Conservation (phyloP, 1,140 invertebrate genomes). For the Microplitis demolitor region DNA sequence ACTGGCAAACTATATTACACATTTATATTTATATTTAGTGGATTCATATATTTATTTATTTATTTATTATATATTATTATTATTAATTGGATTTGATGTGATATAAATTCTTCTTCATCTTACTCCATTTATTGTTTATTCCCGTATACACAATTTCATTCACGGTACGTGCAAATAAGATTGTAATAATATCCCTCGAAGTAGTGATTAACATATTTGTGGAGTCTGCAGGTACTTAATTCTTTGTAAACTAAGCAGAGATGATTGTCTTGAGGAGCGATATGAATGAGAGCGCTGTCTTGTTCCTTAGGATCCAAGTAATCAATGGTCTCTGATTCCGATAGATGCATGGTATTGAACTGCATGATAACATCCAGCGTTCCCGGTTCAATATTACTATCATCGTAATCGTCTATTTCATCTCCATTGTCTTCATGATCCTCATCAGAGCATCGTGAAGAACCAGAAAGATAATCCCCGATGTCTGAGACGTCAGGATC, state of each 20-base stretch:
- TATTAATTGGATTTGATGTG: not conserved
- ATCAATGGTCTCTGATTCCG: slow-evolving; percentile 42
- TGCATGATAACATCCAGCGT: slow-evolving; percentile 53
- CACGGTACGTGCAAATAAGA: slow-evolving; percentile 62
- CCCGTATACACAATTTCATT: slow-evolving; percentile 44
- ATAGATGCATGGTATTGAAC: slow-evolving; percentile 41
- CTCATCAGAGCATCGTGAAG: slow-evolving; percentile 18
- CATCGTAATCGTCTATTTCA: slow-evolving; percentile 4
- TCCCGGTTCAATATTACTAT: slow-evolving; percentile 25
- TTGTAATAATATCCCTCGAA: slow-evolving; percentile 62
- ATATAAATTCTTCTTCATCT: not conserved
- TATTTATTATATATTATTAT: slow-evolving; percentile 10
- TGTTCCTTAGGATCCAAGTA: slow-evolving; percentile 47
- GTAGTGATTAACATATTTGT: slow-evolving; percentile 68
- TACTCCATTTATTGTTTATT: not conserved
- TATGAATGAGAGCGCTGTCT: slow-evolving; percentile 43
- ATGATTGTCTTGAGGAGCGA: slow-evolving; percentile 65
- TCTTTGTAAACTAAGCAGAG: slow-evolving; percentile 72
- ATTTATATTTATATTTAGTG: not conserved
- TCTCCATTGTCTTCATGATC: slow-evolving; percentile 10
- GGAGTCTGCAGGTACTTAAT: slow-evolving; percentile 66
- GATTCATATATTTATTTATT: not conserved
- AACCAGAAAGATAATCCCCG: slow-evolving; percentile 40
- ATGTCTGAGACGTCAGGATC: slow-evolving; percentile 42
- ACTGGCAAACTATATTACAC: not conserved